Evolutionary conservation across 1,140 invertebrate genomes (phyloP).

Genomic region (Drosophila malerkotliana): DNA sequence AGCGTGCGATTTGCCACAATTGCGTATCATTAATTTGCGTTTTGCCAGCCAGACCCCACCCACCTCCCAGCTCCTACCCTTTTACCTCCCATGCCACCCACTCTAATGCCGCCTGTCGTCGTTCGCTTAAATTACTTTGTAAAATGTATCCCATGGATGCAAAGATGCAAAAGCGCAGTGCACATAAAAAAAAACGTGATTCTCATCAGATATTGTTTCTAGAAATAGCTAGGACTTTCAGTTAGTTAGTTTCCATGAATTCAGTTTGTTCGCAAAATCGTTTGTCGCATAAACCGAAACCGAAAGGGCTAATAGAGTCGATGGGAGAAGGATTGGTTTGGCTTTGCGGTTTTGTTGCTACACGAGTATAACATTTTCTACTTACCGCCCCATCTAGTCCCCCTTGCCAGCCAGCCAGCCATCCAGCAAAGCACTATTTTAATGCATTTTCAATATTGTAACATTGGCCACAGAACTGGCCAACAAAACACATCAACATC

Average conservation of each 20-base stretch:
- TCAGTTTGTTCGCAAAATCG: slow-evolving; percentile 19
- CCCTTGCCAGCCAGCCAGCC: slow-evolving; percentile 13
- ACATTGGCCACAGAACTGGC: slow-evolving; percentile 23
- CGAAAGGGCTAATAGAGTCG: slow-evolving; percentile 5
- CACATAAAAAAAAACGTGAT: neutral
- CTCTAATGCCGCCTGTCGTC: slow-evolving; percentile 49
- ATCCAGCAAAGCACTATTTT: slow-evolving; percentile 12
- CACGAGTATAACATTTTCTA: slow-evolving; percentile 76
- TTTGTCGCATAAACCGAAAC: slow-evolving; percentile 30
- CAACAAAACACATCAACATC: slow-evolving; percentile 14
- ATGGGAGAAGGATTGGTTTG: slow-evolving; percentile 39
- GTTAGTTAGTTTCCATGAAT: neutral
- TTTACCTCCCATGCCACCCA: neutral
- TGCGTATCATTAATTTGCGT: slow-evolving; percentile 81
- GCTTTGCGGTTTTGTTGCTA: slow-evolving; percentile 69
- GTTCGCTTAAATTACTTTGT: slow-evolving; percentile 72
- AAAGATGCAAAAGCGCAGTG: neutral
- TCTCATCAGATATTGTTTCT: neutral
- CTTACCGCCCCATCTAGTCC: slow-evolving; percentile 19
- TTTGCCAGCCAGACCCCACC: slow-evolving; percentile 43
- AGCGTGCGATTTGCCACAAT: slow-evolving; percentile 81
- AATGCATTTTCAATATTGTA: slow-evolving; percentile 43
- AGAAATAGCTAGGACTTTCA: neutral
- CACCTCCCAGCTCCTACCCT: neutral
- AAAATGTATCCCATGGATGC: slow-evolving; percentile 62